phyloP scores from a whole-genome alignment of 2,888 invertebrate species.

The Apomyelois bistriatella region DNA sequence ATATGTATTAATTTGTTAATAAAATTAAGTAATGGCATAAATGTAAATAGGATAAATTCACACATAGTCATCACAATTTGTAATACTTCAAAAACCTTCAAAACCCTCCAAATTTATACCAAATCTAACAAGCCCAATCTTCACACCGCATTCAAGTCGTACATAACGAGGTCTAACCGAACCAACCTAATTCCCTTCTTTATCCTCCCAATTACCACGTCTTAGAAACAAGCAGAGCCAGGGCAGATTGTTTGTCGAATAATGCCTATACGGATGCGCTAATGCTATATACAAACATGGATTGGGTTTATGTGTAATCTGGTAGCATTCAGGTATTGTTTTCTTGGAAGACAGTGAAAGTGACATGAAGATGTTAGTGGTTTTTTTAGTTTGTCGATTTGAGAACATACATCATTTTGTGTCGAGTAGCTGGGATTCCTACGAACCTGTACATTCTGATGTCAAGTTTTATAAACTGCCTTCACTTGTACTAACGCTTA shows the following conservation, averaged over 20 bases:
- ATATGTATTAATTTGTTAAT: too few relatives aligned
- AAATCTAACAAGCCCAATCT: too few relatives aligned
- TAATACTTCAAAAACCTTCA: background rate
- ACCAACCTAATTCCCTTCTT: slow-evolving; percentile 59
- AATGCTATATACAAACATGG: slow-evolving; percentile 44
- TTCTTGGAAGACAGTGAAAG: slow-evolving; percentile 37
- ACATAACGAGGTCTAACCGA: slow-evolving; percentile 36
- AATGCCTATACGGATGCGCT: slow-evolving; percentile 43
- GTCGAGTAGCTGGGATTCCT: too few relatives aligned
- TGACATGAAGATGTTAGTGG: slow-evolving; percentile 7
- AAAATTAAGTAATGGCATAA: too few relatives aligned
- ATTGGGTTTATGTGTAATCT: slow-evolving; percentile 54
- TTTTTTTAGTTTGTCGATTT: background rate
- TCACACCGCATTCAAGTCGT: too few relatives aligned
- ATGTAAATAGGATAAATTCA: too few relatives aligned
- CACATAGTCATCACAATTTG: background rate
- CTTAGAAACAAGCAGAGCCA: slow-evolving; percentile 34
- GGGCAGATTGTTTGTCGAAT: slow-evolving; percentile 34
- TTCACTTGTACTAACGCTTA: too few relatives aligned
- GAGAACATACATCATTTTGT: background rate
- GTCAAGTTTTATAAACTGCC: too few relatives aligned
- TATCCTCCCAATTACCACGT: slow-evolving; percentile 56
- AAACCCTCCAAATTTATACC: too few relatives aligned
- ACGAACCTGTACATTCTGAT: too few relatives aligned
- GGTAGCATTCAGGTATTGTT: slow-evolving; percentile 47